These are phyloP conservation scores for Cephus rjabovi DNA, from an alignment of 2,888 invertebrate species.

Conservation along the genomic window DNA sequence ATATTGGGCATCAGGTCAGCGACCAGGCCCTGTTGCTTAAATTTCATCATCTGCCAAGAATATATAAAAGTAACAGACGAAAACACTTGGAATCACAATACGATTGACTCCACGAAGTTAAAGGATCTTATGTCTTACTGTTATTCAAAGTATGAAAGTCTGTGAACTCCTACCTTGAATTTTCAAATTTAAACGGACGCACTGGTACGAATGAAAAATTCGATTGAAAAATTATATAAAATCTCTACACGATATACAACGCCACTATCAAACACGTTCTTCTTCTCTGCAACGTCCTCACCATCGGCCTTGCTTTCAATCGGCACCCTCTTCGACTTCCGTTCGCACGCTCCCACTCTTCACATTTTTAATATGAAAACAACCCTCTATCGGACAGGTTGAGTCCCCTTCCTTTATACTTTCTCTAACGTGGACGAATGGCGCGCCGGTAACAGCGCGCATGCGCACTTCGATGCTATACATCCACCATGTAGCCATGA, in stretches of 20 bases:
- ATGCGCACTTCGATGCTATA: slow-evolving; percentile 27
- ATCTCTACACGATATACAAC: not conserved
- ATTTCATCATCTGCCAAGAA: slow-evolving; percentile 68
- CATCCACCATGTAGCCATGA: slow-evolving; percentile 38
- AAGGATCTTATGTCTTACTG: not conserved
- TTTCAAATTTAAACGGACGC: not conserved
- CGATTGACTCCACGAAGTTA: not conserved
- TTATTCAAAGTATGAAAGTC: not conserved
- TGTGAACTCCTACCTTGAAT: not conserved
- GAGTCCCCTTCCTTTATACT: not conserved
- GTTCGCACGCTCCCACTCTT: not conserved
- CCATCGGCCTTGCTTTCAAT: not conserved
- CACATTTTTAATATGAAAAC: not conserved
- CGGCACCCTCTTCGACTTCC: slow-evolving; percentile 1
- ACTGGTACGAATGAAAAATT: not conserved
- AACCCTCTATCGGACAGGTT: not conserved
- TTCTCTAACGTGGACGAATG: slow-evolving; percentile 60
- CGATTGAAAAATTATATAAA: not conserved
- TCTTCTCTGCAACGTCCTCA: not conserved
- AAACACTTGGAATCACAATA: not conserved
- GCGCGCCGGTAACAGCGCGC: slow-evolving; percentile 38
- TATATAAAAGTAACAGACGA: slow-evolving; percentile 8
- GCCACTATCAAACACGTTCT: not conserved
- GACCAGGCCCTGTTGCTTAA: slow-evolving; percentile 78
- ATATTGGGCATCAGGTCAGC: slow-evolving; percentile 88